Conservation (phyloP, 2,113 vertebrate genomes). For the Bungarus multicinctus region DNA sequence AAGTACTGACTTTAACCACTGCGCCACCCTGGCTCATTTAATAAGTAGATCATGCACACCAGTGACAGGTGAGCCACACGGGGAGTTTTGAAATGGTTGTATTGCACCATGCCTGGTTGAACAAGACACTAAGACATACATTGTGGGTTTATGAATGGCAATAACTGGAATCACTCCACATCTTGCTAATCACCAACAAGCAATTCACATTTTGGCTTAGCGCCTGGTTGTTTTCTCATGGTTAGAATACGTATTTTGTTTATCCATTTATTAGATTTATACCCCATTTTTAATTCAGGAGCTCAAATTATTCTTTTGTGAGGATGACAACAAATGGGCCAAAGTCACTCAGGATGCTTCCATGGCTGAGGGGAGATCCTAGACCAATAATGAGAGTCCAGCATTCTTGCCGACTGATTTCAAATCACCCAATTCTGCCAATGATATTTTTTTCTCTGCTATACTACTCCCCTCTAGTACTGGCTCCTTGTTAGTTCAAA, state of each 20-base stretch:
- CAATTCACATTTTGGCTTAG: not conserved
- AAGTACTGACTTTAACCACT: no score
- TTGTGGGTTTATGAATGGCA: not conserved
- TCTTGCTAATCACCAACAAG: not conserved
- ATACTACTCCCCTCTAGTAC: not conserved
- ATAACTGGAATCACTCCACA: not conserved
- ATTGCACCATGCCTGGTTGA: not conserved
- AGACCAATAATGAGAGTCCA: not conserved
- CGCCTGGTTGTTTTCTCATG: not conserved
- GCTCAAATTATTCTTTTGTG: not conserved
- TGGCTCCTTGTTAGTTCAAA: not conserved
- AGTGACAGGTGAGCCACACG: not conserved
- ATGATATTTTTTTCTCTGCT: not conserved
- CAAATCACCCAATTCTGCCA: not conserved
- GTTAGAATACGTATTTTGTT: not conserved
- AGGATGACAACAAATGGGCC: not conserved
- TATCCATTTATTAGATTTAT: not conserved
- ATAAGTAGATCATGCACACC: not conserved
- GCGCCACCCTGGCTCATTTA: no score
- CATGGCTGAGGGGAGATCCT: not conserved
- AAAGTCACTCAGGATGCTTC: not conserved
- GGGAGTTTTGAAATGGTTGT: not conserved
- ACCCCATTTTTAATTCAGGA: not conserved
- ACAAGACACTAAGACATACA: not conserved
- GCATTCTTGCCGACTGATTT: no score